phyloP scores from a whole-genome alignment of 2,888 invertebrate genomes.

The Serrognathus titanus region DNA sequence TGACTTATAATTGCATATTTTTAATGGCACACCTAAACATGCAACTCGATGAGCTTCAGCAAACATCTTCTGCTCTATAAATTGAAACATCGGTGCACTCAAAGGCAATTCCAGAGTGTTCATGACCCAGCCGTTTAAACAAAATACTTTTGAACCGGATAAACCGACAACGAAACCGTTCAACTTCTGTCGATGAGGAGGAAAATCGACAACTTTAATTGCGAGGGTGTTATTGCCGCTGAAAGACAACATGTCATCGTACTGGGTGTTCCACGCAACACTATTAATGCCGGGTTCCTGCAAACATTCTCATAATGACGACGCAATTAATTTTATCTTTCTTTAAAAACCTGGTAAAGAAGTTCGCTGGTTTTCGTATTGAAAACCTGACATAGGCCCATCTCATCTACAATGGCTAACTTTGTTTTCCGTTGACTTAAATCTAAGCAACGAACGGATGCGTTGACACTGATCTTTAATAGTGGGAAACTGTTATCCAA shows the following conservation, averaged over 20 bases:
- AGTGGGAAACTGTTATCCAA: constrained; percentile 82
- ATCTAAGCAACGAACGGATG: constrained; percentile 86
- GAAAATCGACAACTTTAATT: constrained; percentile 86
- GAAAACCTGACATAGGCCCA: constrained; percentile 78
- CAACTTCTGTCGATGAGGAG: constrained; percentile 79
- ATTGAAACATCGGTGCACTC: constrained; percentile 95
- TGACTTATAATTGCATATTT: neutral
- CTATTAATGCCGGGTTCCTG: constrained; percentile 80
- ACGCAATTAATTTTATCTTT: neutral
- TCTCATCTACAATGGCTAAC: constrained; percentile 92
- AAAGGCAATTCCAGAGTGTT: constrained; percentile 81
- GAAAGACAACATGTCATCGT: constrained; percentile 91
- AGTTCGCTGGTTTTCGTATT: constrained; percentile 70
- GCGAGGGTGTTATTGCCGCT: constrained; percentile 84
- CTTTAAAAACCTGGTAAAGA: constrained; percentile 62
- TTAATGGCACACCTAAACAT: constrained; percentile 46
- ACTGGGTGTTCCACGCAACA: constrained; percentile 92
- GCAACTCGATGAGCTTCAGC: constrained; percentile 70
- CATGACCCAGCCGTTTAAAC: constrained; percentile 87
- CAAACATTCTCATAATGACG: constrained; percentile 13
- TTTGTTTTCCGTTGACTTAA: constrained; percentile 79
- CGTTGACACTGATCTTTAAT: constrained; percentile 62
- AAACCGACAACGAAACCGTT: constrained; percentile 85
- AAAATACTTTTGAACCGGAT: constrained; percentile 91
- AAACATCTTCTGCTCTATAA: constrained; percentile 83